These are phyloP conservation scores for Anas flavirostris DNA, from an alignment of 2,797 vertebrate genomes.

Conservation along the genomic window DNA sequence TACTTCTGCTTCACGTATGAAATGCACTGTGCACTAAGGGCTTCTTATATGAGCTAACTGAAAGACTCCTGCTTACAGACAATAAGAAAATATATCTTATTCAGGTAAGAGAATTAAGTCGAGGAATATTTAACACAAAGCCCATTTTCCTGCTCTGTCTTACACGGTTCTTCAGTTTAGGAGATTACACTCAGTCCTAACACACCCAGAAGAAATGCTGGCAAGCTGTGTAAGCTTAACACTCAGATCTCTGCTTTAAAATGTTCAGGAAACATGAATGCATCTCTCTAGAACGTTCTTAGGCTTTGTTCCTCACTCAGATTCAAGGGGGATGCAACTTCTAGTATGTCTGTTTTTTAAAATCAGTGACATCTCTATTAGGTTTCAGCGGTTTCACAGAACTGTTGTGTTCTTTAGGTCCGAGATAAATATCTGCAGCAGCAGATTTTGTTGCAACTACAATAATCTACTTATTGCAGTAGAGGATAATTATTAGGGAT, in stretches of 20 bases:
- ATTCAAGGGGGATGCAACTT: not conserved
- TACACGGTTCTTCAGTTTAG: not conserved
- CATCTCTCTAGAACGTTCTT: not conserved
- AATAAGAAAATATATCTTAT: not conserved
- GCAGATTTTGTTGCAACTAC: not conserved
- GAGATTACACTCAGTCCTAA: not conserved
- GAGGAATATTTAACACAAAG: not conserved
- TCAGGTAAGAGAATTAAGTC: not conserved
- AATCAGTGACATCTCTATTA: not conserved
- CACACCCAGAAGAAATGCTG: not conserved
- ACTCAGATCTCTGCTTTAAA: not conserved
- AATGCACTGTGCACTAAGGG: rapidly evolving
- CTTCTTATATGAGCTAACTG: not conserved
- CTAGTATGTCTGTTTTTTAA: not conserved
- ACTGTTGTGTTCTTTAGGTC: not conserved
- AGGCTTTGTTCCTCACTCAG: not conserved
- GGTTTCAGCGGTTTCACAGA: not conserved
- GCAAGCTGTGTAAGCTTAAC: not conserved
- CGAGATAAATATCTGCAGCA: not conserved
- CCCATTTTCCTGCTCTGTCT: not conserved
- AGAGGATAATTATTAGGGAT: not conserved
- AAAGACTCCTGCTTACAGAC: not conserved
- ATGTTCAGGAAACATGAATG: rapidly evolving
- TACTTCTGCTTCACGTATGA: not conserved
- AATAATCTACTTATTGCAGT: not conserved